Percentiles rank a stretch among this genome's conserved stretches.
These are phyloP conservation scores for Stratiomys singularior DNA, from an alignment of 2,888 invertebrate species.

Conservation along the genomic window DNA sequence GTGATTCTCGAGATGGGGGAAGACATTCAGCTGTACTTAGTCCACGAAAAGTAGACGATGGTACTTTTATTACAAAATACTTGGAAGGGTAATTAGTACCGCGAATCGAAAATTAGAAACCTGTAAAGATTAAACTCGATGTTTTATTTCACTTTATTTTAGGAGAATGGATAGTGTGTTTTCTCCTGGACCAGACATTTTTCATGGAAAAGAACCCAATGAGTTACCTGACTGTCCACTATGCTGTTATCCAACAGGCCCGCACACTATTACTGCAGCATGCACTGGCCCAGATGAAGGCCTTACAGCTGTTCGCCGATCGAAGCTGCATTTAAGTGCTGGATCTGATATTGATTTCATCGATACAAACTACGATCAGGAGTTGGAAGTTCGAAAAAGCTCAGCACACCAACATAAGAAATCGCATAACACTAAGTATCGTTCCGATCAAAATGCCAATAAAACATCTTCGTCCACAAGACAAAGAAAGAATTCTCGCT, in stretches of 20 bases:
- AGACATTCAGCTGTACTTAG: constrained; percentile 54
- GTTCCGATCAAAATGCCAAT: constrained; percentile 59
- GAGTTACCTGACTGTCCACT: constrained; percentile 75
- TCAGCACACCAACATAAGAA: constrained; percentile 60
- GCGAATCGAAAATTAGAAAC: not conserved
- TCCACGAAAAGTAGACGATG: constrained; percentile 65
- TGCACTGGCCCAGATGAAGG: constrained; percentile 87
- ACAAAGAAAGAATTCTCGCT: constrained; percentile 62
- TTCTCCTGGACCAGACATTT: constrained; percentile 65
- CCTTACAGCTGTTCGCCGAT: constrained; percentile 76
- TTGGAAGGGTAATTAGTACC: constrained; percentile 71
- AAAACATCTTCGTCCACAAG: constrained; percentile 54
- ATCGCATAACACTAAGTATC: constrained; percentile 53
- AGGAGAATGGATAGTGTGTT: constrained; percentile 63
- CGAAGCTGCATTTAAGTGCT: constrained; percentile 73
- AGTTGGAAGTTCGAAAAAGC: constrained; percentile 62
- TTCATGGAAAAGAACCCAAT: constrained; percentile 77
- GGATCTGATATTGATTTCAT: constrained; percentile 80
- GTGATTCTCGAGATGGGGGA: constrained; percentile 69
- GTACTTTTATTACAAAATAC: constrained; percentile 77
- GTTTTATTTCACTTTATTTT: constrained; percentile 2
- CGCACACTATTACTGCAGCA: constrained; percentile 74
- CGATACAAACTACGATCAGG: constrained; percentile 68
- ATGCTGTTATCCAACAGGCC: constrained; percentile 67
- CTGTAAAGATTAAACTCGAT: not conserved